Evolutionary conservation across 1,140 invertebrate genomes (phyloP), one percentile per base, ranked within the genome.

Genomic region (Philaenus spumarius): DNA sequence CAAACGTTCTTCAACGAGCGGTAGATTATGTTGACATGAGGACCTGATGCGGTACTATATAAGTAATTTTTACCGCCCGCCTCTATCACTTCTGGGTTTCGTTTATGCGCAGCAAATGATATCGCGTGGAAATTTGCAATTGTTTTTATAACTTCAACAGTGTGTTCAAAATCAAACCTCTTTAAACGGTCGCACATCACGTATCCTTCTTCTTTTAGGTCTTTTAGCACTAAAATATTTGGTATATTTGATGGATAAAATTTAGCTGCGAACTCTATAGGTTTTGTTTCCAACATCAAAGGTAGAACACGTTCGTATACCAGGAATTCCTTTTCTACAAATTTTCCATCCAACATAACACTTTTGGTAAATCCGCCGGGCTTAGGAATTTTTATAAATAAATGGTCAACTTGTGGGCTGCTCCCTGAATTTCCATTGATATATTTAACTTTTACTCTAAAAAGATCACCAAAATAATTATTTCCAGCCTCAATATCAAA

Each of bases 41-140:
- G 23, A n/a, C 2, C 24, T 45, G 24, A 42, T 17, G 15, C 37
- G 14, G 34, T 2, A 43, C 12, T 24, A 26, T 40, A 59, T 17
- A 35, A 35, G 12, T 17, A 26, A 39, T 59, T 37, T 17, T 7
- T 39, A 2, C 19, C 22, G 20, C 26, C 55, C 2, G 17, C 7
- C 9, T 58, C 35, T n/a, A 43, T 26, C 11, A 52, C 11, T 30
- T 40, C 1, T 2, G 50, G 24, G 46, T 65, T 40, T 40, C 60
- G 46, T 19, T 53, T 34, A 47, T 59, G 54, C 24, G 61, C 58
- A 12, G 51, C 56, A 42, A 56, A 45, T 12, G 61, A 55, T 1
- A 64, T 42, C 6, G 58, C 64, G 59, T 69, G 68, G 22, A 66
- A 61, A 45, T 64, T 64, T 0, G 64, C 68, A 9, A 69, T 24